phyloP scores from a whole-genome alignment of 2,797 vertebrate species.

The Pelobates cultripes region DNA sequence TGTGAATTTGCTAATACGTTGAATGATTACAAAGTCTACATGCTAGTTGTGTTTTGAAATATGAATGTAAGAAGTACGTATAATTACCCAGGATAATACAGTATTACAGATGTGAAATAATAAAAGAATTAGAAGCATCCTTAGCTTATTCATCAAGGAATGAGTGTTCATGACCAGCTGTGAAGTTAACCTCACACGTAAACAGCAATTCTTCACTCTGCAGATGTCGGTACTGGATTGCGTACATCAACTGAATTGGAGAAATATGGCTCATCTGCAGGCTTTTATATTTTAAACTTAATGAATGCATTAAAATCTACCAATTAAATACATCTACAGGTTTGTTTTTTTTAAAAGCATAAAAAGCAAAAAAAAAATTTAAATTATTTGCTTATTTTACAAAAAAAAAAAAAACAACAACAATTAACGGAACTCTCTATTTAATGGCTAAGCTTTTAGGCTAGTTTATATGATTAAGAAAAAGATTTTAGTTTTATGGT shows the following conservation, averaged over 20 bases:
- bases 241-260: neutral
- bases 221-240: constrained; percentile 6
- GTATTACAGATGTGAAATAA: too few species aligned
- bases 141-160: too few species aligned
- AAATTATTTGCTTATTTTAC: neutral
- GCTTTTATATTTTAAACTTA: constrained; percentile 16
- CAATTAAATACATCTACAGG: constrained; percentile 19
- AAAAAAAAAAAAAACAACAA: too few species aligned
- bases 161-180: constrained; percentile 16
- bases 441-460: constrained; percentile 9
- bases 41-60: too few species aligned
- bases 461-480: constrained; percentile 28
- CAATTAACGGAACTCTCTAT: neutral
- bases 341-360: too few species aligned
- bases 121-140: too few species aligned
- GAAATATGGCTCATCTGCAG: constrained; percentile 20
- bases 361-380: too few species aligned
- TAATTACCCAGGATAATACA: too few species aligned
- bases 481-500: neutral
- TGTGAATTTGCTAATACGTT: too few species aligned
- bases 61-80: too few species aligned
- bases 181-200: constrained; percentile 25
- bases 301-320: constrained; percentile 12
- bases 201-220: constrained; percentile 33
- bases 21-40: too few species aligned